These are phyloP conservation scores for Peromyscus aztecus DNA, from an alignment of 2,797 vertebrate genomes.

Conservation along the genomic window DNA sequence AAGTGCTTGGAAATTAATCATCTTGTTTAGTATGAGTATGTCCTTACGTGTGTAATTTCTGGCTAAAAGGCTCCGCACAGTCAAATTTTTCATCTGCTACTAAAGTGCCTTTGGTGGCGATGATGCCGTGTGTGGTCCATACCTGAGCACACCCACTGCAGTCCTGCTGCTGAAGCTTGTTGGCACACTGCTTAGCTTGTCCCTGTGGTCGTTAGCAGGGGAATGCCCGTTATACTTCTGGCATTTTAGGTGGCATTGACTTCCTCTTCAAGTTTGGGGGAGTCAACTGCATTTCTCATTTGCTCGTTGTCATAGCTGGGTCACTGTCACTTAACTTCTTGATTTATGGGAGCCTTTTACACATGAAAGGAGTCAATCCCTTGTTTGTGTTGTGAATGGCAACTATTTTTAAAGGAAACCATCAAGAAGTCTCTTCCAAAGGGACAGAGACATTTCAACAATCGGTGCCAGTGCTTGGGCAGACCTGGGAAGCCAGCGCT, in stretches of 20 bases:
- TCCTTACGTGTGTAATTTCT: constrained; percentile 24
- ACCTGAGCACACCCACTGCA: neutral
- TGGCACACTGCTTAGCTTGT: constrained; percentile 19
- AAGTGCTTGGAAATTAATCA: neutral
- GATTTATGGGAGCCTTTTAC: constrained; percentile 13
- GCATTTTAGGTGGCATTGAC: constrained; percentile 14
- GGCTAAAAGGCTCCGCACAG: neutral
- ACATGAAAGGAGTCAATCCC: constrained; percentile 28
- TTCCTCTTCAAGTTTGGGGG: constrained; percentile 1
- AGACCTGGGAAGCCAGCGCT: neutral
- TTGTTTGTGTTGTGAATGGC: constrained; percentile 1
- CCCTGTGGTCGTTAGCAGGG: neutral
- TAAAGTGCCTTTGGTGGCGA: neutral
- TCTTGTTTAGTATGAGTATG: neutral
- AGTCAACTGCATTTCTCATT: neutral
- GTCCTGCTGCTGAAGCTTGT: neutral
- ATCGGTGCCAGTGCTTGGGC: neutral
- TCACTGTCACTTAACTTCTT: constrained; percentile 4
- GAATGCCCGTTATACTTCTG: neutral
- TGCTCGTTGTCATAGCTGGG: neutral
- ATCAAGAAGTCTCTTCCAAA: neutral
- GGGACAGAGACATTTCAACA: neutral
- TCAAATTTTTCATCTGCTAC: neutral
- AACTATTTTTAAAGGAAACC: constrained; percentile 40
- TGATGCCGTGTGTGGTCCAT: neutral